A percentile compares a stretch with the other conserved stretches of the same genome.
Evolutionary conservation across 2,888 invertebrate species (phyloP).

Genomic region (Azorinus chamasolen): DNA sequence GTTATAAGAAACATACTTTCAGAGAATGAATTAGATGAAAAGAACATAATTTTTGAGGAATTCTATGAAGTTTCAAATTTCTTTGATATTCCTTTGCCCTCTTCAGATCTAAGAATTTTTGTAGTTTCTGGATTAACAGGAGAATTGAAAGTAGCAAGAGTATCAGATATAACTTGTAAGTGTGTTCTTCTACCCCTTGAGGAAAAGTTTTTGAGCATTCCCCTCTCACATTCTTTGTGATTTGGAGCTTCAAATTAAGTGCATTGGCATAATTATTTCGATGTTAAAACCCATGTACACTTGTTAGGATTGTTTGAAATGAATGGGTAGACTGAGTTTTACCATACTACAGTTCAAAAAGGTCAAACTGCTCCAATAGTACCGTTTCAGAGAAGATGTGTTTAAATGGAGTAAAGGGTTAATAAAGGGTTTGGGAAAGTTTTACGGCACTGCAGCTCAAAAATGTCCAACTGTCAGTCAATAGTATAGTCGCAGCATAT

Average conservation of each 20-base stretch:
- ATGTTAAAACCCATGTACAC: too few relatives aligned
- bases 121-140: constrained; percentile 30
- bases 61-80: constrained; percentile 18
- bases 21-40: constrained; percentile 5
- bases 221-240: constrained; percentile 15
- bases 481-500: too few relatives aligned
- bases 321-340: too few relatives aligned
- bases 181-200: constrained; percentile 11
- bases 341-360: too few relatives aligned
- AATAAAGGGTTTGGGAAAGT: too few relatives aligned
- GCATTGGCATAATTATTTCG: too few relatives aligned
- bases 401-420: too few relatives aligned
- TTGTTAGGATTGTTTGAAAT: too few relatives aligned
- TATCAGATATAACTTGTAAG: constrained; percentile 12
- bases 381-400: too few relatives aligned
- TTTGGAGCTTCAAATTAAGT: not conserved
- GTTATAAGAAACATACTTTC: constrained; percentile 46
- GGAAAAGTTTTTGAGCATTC: constrained; percentile 6
- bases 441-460: too few relatives aligned
- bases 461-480: too few relatives aligned
- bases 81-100: constrained; percentile 28
- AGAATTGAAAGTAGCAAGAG: not conserved
- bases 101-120: constrained; percentile 36
- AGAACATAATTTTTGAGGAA: constrained; percentile 23
- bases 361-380: too few relatives aligned